Percentiles rank a stretch among this genome's conserved stretches.
These are phyloP conservation scores for Enhydra lutris DNA, from an alignment of 2,113 vertebrate species.

Conservation along the genomic window DNA sequence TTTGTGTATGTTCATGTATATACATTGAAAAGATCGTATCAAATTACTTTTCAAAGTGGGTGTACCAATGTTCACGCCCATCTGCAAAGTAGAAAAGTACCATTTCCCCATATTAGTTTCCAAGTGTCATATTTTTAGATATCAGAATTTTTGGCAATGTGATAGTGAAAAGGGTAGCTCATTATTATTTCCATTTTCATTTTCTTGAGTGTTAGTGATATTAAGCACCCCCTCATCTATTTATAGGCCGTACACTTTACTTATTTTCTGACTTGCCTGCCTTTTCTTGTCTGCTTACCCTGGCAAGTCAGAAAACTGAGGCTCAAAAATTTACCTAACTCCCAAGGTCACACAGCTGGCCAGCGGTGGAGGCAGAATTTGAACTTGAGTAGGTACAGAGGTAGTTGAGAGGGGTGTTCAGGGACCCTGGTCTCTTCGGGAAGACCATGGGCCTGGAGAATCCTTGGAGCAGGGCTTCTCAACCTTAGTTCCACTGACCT, in stretches of 20 bases:
- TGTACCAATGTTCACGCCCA: neutral
- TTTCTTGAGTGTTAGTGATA: neutral
- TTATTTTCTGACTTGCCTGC: neutral
- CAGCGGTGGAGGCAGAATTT: neutral
- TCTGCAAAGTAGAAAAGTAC: neutral
- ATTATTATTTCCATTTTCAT: neutral
- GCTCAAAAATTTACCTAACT: neutral
- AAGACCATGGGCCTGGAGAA: neutral
- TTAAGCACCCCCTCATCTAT: neutral
- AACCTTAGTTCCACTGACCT: neutral
- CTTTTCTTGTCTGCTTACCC: neutral
- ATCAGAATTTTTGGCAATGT: neutral
- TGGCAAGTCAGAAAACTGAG: neutral
- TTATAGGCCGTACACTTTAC: neutral
- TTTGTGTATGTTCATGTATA: neutral
- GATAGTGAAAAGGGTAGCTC: neutral
- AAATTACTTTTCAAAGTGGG: neutral
- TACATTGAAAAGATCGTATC: neutral
- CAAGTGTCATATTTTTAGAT: neutral
- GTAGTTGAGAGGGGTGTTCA: neutral
- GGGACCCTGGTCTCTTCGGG: neutral
- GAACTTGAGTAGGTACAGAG: neutral
- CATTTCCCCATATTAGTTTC: neutral
- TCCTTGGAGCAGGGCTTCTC: neutral
- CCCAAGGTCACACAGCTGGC: neutral